Conservation (phyloP, 2,797 vertebrate genomes). For the Chaunax sp. region DNA sequence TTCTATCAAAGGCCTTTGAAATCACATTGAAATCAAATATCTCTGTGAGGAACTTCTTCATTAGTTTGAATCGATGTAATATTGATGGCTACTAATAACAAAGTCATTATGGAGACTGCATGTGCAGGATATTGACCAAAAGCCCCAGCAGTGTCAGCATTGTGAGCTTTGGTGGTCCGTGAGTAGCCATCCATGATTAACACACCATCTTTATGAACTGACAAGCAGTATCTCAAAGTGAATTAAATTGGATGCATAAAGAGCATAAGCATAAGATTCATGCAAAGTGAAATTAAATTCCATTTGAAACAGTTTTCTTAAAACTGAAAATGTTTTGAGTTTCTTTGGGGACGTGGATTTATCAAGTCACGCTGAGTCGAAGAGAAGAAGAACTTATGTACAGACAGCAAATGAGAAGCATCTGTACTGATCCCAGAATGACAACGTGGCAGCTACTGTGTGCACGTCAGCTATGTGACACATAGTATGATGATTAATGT, state of each 20-base stretch:
- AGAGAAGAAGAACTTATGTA: constrained; percentile 31
- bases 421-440: constrained; percentile 54
- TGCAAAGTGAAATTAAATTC: constrained; percentile 55
- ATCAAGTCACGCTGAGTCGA: constrained; percentile 30
- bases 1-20: constrained; percentile 5
- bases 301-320: constrained; percentile 44
- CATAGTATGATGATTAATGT: constrained; percentile 54
- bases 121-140: constrained; percentile 57
- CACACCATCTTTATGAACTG: constrained; percentile 50
- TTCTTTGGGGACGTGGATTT: constrained; percentile 40
- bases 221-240: constrained; percentile 21
- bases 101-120: constrained; percentile 55
- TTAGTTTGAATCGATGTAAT: constrained; percentile 41
- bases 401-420: constrained; percentile 37
- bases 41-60: constrained; percentile 34
- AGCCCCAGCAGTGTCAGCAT: constrained; percentile 46
- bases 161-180: constrained; percentile 41
- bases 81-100: constrained; percentile 52
- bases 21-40: constrained; percentile 12
- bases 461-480: constrained; percentile 55
- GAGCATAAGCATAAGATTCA: constrained; percentile 22
- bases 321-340: constrained; percentile 30
- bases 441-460: constrained; percentile 33
- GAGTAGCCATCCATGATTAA: constrained; percentile 48
- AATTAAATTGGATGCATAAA: constrained; percentile 24